phyloP scores from a whole-genome alignment of 2,113 vertebrate species.

The Gracilinanus agilis region DNA sequence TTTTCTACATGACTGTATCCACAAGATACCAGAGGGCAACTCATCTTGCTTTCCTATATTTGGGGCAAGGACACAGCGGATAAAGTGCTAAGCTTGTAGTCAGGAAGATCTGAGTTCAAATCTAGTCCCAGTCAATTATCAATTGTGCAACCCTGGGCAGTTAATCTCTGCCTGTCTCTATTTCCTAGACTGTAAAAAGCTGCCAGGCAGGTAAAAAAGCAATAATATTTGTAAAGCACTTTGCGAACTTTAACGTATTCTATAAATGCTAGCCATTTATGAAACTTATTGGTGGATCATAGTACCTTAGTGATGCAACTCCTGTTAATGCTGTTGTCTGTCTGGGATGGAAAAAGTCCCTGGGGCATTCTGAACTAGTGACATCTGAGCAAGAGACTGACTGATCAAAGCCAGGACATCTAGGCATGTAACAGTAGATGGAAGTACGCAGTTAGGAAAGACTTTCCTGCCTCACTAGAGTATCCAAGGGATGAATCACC shows the following conservation, averaged over 20 bases:
- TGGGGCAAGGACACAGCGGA: background rate
- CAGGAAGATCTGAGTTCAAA: background rate
- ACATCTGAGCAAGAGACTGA: background rate
- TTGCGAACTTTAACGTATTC: background rate
- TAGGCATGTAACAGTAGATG: background rate
- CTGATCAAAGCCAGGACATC: background rate
- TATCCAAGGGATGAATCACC: background rate
- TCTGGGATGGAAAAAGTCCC: background rate
- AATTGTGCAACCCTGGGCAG: background rate
- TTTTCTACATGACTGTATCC: no score
- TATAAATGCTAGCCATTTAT: background rate
- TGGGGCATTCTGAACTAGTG: background rate
- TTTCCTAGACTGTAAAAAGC: background rate
- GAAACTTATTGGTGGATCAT: background rate
- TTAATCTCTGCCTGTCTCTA: background rate
- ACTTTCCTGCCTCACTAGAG: background rate
- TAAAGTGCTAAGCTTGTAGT: background rate
- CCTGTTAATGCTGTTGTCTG: background rate
- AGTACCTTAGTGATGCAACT: background rate
- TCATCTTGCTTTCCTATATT: no score
- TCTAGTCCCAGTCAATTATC: background rate
- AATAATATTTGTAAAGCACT: background rate
- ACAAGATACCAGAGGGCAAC: no score
- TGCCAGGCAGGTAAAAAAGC: background rate
- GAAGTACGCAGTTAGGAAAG: background rate